Percentiles rank a stretch among this genome's conserved stretches.
Conservation (phyloP, 2,797 vertebrate genomes). For the Hipposideros larvatus region DNA sequence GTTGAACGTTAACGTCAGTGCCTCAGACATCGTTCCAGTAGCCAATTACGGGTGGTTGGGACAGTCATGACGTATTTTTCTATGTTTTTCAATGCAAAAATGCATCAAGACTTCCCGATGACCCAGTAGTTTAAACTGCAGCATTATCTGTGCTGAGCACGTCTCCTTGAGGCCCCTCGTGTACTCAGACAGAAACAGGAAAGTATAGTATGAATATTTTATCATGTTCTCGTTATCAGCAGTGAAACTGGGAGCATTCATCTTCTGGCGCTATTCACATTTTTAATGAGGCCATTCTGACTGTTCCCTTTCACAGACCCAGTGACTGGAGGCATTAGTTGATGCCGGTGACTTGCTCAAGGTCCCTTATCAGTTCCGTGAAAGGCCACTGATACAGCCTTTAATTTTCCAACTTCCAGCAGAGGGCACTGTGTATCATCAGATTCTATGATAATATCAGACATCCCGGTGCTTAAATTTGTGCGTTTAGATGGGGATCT, state of each 20-base stretch:
- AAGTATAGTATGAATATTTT: rapidly evolving
- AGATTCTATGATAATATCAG: not conserved
- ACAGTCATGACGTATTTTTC: no score
- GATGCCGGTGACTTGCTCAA: no score
- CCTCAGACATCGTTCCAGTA: not conserved
- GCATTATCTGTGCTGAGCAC: not conserved
- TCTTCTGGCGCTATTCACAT: not conserved
- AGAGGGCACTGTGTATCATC: slow-evolving; percentile 42
- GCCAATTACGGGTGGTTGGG: not conserved
- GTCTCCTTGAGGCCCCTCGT: not conserved
- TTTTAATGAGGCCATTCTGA: not conserved
- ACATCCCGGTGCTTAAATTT: not conserved
- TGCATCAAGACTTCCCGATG: no score
- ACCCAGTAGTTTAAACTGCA: not conserved
- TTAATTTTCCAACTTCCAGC: not conserved
- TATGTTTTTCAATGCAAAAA: no score
- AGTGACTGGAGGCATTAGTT: not conserved
- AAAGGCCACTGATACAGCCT: not conserved
- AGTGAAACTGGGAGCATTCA: no score
- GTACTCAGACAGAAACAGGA: not conserved
- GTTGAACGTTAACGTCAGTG: not conserved
- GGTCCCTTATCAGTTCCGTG: rapidly evolving
- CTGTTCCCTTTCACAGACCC: not conserved
- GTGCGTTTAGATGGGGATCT: not conserved
- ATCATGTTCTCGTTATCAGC: not conserved